Base-by-base conservation (phyloP, 2,797 vertebrate genomes). In the Halcyon smyrnensis region DNA sequence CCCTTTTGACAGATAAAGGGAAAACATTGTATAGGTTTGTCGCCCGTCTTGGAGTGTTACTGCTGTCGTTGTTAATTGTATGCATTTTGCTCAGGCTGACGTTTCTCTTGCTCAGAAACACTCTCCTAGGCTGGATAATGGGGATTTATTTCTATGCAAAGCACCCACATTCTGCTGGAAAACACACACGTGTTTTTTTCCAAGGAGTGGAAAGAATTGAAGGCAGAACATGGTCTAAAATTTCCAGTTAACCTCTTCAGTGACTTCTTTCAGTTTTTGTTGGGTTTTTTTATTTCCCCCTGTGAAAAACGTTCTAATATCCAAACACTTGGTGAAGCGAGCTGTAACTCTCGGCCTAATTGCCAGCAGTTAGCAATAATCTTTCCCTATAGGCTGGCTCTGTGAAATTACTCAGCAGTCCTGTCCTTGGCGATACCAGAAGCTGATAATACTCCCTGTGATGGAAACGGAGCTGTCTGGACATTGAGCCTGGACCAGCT, bases 1-100 rank as follows among this genome's bases (percentile, higher is more conserved):
- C 39, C 90, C 88, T 95, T 80, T 69, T 78, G 65, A 63, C 85
- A 95, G 94, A 84, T 95, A 87, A 95, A 96, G 95, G 94, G 27
- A 59, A 89, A 89, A 54, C 36, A 21, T 85, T 79, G 30, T 46
- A 0, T 39, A 32, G 59, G 65, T 88, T 87, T 91, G 67, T 62
- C 88, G 87, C 3, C 67, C 60, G 11, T 56, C 78, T 30, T 64
- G 14, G 7, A 18, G 18, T 48, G 39, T 54, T 81, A 3, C 51
- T 16, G 0, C 45, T 25, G 21, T 67, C 1, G 0, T 15, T 62
- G 71, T 67, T 86, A 16, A 73, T 37, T 54, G 62, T n/a, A 12
- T 0, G 1, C 32, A 50, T 75, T 81, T 51, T 73, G 83, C 60
- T 86, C 82, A 59, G 62, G 34, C 27, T 91, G 87, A 65, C 36